Conservation (phyloP, 1,140 invertebrate genomes). For the honey bee (Apis mellifera) region Amel_HAv3.1 CM009938.2:3499001-3499500, state of each 20-base stretch:
- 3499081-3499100: slow-evolving; percentile 87
- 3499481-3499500: slow-evolving; percentile 11
- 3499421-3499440: slow-evolving; percentile 67
- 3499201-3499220: slow-evolving; percentile 52
- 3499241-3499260: slow-evolving; percentile 93
- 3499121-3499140: slow-evolving; percentile 92
- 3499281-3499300: slow-evolving; percentile 93
- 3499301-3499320: slow-evolving; percentile 92
- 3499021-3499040: slow-evolving; percentile 89
- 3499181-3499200: background rate
- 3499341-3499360: slow-evolving; percentile 91
- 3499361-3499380: slow-evolving; percentile 91
- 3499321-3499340: slow-evolving; percentile 95
- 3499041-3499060: slow-evolving; percentile 87
- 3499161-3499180: background rate
- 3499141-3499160: slow-evolving; percentile 56
- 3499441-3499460: slow-evolving; percentile 60
- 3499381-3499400: slow-evolving; percentile 92
- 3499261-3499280: slow-evolving; percentile 94
- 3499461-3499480: slow-evolving; percentile 31
- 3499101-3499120: slow-evolving; percentile 91
- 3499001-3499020: slow-evolving; percentile 84
- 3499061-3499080: slow-evolving; percentile 88
- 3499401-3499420: slow-evolving; percentile 76
- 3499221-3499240: slow-evolving; percentile 95